Conservation (phyloP, 2,113 vertebrate species). For the Forbesichthys agassizii region DNA sequence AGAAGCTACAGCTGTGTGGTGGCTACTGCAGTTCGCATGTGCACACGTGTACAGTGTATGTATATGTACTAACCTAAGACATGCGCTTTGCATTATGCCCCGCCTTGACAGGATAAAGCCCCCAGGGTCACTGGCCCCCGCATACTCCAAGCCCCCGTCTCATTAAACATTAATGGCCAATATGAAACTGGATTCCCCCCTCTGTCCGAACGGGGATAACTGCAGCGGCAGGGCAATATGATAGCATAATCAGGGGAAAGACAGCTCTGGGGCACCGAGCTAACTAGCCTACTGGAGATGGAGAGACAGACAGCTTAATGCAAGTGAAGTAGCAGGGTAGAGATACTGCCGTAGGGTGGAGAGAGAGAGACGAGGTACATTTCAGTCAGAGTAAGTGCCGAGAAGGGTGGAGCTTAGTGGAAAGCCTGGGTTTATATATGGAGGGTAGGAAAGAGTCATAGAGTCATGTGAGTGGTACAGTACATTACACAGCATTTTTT, state of each 20-base stretch:
- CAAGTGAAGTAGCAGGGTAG: slow-evolving; percentile 46
- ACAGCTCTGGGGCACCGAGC: slow-evolving; percentile 49
- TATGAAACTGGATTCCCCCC: slow-evolving; percentile 71
- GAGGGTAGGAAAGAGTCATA: slow-evolving; percentile 7
- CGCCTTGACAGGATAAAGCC: slow-evolving; percentile 31
- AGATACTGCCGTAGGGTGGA: slow-evolving; percentile 56
- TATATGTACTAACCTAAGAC: slow-evolving; percentile 10
- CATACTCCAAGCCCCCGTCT: slow-evolving; percentile 59
- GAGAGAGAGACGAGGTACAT: slow-evolving; percentile 32
- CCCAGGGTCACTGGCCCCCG: slow-evolving; percentile 34
- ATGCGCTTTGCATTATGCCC: background rate
- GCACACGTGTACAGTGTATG: background rate
- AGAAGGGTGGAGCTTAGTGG: slow-evolving; percentile 13
- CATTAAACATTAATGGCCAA: slow-evolving; percentile 73
- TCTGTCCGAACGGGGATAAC: slow-evolving; percentile 57
- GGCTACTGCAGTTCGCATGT: background rate
- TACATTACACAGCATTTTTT: slow-evolving; percentile 7
- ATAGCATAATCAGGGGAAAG: slow-evolving; percentile 67
- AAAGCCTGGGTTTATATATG: slow-evolving; percentile 14
- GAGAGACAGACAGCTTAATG: slow-evolving; percentile 41
- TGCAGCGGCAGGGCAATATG: slow-evolving; percentile 64
- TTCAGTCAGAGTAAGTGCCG: slow-evolving; percentile 10
- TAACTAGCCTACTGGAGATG: slow-evolving; percentile 32
- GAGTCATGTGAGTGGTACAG: slow-evolving; percentile 11
- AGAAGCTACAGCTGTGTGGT: too few species aligned